Percentiles rank a stretch among this genome's conserved stretches.
phyloP scores from a whole-genome alignment of 2,888 invertebrate species.

The Heliconius erato region DNA sequence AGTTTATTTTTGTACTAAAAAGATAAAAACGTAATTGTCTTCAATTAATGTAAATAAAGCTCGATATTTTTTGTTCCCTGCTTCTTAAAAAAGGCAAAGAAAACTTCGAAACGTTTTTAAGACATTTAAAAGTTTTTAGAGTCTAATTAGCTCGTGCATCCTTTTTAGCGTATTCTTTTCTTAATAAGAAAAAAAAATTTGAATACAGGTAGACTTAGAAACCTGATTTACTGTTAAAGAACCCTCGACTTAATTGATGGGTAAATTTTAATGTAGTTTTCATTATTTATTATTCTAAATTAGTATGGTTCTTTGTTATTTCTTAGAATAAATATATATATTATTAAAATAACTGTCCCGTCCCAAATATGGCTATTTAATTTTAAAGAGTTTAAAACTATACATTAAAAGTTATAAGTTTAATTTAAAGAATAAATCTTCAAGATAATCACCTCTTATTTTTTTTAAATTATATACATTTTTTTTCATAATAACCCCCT shows the following conservation, averaged over 20 bases:
- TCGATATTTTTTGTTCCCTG: neutral
- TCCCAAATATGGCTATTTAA: no score
- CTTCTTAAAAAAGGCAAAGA: neutral
- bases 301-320: no score
- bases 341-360: no score
- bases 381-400: neutral
- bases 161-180: constrained; percentile 3
- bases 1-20: neutral
- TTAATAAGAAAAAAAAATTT: constrained; percentile 13
- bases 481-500: no score
- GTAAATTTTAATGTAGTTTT: neutral
- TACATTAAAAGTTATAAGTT: no score
- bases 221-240: neutral
- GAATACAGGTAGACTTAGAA: constrained; percentile 1
- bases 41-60: neutral
- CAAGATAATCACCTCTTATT: no score
- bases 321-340: neutral
- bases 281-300: neutral
- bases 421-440: no score
- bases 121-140: neutral
- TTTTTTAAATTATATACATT: no score
- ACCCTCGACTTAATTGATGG: neutral
- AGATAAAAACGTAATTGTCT: neutral
- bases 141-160: neutral
- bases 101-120: neutral